Evolutionary conservation across 2,797 vertebrate genomes (phyloP).

Genomic region (Balearica regulorum): DNA sequence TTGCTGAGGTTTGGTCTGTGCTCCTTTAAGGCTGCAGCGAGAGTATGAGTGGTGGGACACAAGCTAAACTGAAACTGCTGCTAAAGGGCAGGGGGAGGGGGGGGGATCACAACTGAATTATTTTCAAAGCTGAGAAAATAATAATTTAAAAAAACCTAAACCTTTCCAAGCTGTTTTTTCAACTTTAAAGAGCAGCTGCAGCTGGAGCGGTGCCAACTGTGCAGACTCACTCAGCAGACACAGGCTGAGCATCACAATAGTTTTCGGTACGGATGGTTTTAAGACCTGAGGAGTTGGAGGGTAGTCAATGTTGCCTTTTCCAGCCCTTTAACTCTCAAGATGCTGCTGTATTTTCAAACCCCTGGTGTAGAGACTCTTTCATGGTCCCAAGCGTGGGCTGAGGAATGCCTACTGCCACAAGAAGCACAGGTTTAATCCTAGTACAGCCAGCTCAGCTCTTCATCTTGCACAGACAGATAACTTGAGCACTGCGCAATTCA

Average conservation of each 20-base stretch:
- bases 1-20: constrained; percentile 26
- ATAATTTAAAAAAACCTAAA: background rate
- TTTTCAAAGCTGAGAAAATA: background rate
- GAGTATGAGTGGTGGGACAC: background rate
- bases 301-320: background rate
- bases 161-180: background rate
- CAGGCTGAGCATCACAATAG: constrained; percentile 25
- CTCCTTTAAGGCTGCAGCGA: constrained; percentile 12
- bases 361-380: background rate
- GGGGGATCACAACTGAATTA: background rate
- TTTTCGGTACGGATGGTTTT: background rate
- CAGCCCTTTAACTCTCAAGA: constrained; percentile 46
- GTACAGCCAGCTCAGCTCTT: background rate
- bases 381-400: background rate
- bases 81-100: background rate
- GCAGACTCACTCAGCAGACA: constrained; percentile 28
- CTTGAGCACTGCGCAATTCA: background rate
- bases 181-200: constrained; percentile 60
- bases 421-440: background rate
- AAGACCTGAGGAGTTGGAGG: constrained; percentile 14
- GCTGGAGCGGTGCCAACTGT: constrained; percentile 19
- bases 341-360: background rate
- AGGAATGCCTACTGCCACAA: background rate
- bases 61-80: background rate
- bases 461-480: background rate